Evolutionary conservation across 2,797 vertebrate species (phyloP), one percentile per base, ranked within the genome.

Genomic region (Euphonia xanthogaster): DNA sequence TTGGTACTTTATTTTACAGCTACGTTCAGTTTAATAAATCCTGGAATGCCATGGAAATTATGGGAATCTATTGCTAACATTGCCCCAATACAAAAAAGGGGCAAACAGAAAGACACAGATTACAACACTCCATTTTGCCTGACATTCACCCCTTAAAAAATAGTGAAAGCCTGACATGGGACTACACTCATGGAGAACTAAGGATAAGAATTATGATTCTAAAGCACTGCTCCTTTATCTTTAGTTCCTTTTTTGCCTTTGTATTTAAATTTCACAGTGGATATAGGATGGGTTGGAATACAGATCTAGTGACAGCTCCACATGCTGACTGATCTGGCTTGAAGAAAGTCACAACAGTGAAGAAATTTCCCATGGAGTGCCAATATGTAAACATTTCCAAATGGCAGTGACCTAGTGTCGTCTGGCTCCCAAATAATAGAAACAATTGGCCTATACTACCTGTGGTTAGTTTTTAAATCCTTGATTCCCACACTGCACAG

Each of bases 181-280:
- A 63, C 73, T 82, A 54, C 75, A 66, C 12, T 87, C 24, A 8
- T 42, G 20, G 42, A 92, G 35, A 89, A 21, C 8, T 63, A 67
- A 70, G 19, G 28, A 16, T 40, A 75, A 62, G 23, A 54, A 47
- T 28, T 40, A 48, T 31, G 7, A 54, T 37, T 51, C 11, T 78
- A 66, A 68, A 3, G 2, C 17, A 44, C 9, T 0, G 1, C 24
- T 44, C 3, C 1, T 48, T 82, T 19, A 14, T 48, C 27, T 86
- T 82, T 31, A 70, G n/a, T 37, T 74, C 19, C 21, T 22, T 63
- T 37, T 74, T 53, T 45, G 12, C 33, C 28, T 55, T 87, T 60
- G 18, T 35, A 61, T 63, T 79, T 17, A 54, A n/a, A 44, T 86
- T 88, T 85, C 10, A 5, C 28, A 60, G 23, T 35, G 39, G 13